phyloP scores from a whole-genome alignment of 2,113 vertebrate genomes.

The Xiphias gladius region DNA sequence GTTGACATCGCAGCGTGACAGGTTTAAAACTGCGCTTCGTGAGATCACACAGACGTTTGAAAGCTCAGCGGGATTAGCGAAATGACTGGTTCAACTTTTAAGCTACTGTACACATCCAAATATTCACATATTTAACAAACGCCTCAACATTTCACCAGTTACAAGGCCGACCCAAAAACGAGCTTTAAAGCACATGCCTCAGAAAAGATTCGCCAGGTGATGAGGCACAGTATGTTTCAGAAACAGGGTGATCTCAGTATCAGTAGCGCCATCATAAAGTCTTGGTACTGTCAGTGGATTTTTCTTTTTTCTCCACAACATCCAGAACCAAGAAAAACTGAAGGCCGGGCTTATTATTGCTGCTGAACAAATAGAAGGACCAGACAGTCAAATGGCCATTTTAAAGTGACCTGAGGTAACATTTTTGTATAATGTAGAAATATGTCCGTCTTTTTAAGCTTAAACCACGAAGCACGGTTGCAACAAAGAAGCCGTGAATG shows the following conservation, averaged over 20 bases:
- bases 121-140: not conserved
- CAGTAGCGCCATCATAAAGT: constrained; percentile 24
- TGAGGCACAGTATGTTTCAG: not conserved
- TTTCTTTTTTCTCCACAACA: not conserved
- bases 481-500: not conserved
- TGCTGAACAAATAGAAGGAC: not conserved
- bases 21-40: constrained; percentile 3
- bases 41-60: constrained; percentile 20
- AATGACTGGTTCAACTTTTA: not conserved
- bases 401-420: not conserved
- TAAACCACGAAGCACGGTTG: not conserved
- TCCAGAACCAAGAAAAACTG: not conserved
- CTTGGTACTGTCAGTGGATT: constrained; percentile 19
- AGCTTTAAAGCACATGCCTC: no score
- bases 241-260: not conserved
- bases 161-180: no score
- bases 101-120: not conserved
- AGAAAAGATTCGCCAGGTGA: not conserved
- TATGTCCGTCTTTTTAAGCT: not conserved
- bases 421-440: no score
- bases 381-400: not conserved
- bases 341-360: not conserved
- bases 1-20: constrained; percentile 20
- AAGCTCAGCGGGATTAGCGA: not conserved
- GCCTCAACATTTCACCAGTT: not conserved